Conservation (phyloP, 2,797 vertebrate genomes). For the Notamacropus eugenii region DNA sequence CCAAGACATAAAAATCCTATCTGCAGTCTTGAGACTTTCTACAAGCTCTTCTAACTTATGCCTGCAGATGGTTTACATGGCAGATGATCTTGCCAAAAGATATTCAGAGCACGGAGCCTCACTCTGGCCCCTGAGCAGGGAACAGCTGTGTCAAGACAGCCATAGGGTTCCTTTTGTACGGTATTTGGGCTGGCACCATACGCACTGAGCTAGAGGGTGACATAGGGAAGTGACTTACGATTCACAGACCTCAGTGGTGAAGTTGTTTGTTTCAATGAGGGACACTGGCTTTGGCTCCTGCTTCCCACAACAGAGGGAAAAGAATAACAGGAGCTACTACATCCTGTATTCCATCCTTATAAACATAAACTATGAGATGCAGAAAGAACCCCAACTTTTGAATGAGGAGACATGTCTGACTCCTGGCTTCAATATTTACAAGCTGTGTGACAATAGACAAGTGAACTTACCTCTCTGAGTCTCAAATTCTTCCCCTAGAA, state of each 20-base stretch:
- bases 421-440: neutral
- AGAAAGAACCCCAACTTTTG: neutral
- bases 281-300: constrained; percentile 18
- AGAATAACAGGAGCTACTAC: neutral
- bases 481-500: neutral
- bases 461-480: neutral
- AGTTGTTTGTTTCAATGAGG: neutral
- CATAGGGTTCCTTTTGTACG: constrained; percentile 30
- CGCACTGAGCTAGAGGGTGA: neutral
- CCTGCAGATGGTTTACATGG: constrained; percentile 64
- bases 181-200: constrained; percentile 44
- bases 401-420: neutral
- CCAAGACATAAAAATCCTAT: constrained; percentile 61
- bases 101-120: constrained; percentile 59
- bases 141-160: constrained; percentile 68
- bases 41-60: constrained; percentile 64
- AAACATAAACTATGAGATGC: neutral
- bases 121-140: constrained; percentile 12
- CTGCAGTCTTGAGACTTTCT: constrained; percentile 37
- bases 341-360: neutral
- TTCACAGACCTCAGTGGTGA: constrained; percentile 32
- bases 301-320: neutral
- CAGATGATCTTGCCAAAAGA: constrained; percentile 58
- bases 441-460: neutral
- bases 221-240: neutral